Base-by-base conservation (phyloP, 2,797 vertebrate genomes). In the Columba guinea region DNA sequence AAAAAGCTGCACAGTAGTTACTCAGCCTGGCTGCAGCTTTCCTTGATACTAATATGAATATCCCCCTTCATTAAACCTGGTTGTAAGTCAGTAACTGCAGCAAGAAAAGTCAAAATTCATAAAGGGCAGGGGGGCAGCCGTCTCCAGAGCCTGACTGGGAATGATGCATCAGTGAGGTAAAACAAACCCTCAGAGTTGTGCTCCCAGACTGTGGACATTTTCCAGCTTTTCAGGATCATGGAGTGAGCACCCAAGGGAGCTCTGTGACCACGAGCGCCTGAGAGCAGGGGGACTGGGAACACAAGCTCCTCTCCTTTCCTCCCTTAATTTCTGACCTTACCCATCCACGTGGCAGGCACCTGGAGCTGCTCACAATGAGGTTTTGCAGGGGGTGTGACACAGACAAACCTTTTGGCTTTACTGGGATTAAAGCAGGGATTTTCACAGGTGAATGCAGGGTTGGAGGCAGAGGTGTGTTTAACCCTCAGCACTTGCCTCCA, bases 191-290 rank as follows among this genome's bases (percentile, higher is more conserved):
- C 34, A 0, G 17, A 71, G 30, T 7, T 69, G 8, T 71, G 6
- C 39, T 82, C 17, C 34, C 34, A 70, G 55, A 75, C n/a, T 44
- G 85, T 53, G 56, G 41, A 48, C 11, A 27, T 26, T 35, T 35
- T 7, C 14, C 39, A 85, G 52, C 8, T 59, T 78, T 49, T 62
- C 32, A 52, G 19, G 48, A 51, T 46, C 16, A 3, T 0, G 1
- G 75, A 52, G n/a, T 1, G 37, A 76, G 44, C 28, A 53, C 20
- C 59, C n/a, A 53, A 41, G n/a, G 6, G 39, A 88, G 48, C 23
- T 24, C 48, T 44, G 18, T 1, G 1, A 53, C 14, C 2, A 0
- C 3, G 37, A 18, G 27, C n/a, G 24, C 19, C 55, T 13, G 21
- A 4, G 27, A 20, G 44, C 41, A 17, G 44, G 19, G 44, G 44